Base-by-base conservation (phyloP, 2,113 vertebrate species). In the Naja naja region DNA sequence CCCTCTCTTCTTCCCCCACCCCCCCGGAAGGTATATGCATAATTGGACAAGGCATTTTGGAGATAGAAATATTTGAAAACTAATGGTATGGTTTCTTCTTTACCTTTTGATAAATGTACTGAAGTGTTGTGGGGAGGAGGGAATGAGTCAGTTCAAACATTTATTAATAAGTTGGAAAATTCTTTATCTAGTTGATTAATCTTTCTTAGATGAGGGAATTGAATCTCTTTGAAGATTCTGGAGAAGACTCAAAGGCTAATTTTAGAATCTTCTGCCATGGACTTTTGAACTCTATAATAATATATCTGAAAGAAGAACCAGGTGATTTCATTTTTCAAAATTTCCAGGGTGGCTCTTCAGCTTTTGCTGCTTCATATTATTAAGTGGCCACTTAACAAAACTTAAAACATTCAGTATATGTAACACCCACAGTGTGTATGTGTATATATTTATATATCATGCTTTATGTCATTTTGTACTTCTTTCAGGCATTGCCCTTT, bases 161-260 rank as follows among this genome's bases (percentile, higher is more conserved):
- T 45, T 90, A 54, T 89, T 49, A 91, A n/a, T 10, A 91, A 1
- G 11, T 92, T 94, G 16, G n/a, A 87, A 85, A 93, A 60, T 18
- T 58, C 45, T 4, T 90, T 47, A 64, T 89, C 3, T 81, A 3
- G 3, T 92, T 93, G 69, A 52, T 58, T 23, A 53, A 43, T 85
- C 93, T 94, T 93, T 87, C 23, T 11, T 91, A 69, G 5, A 53
- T 88, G 27, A 90, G 45, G 91, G 34, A 94, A 92, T 8, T 91
- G 60, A 27, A 1, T 92, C 14, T 43, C 14, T 89, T 86, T 85
- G 6, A 93, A 14, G 3, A 25, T 94, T 93, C 93, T 2, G 6
- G 1, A 9, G 0, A 92, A 88, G 55, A 1, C 94, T 95, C 64
- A 88, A 1, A 87, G 3, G 53, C 91, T 93, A 94, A 88, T 10